Percentiles rank a stretch among this genome's conserved stretches.
phyloP scores from a whole-genome alignment of 2,888 invertebrate species.

The Neoitamus cyanurus region DNA sequence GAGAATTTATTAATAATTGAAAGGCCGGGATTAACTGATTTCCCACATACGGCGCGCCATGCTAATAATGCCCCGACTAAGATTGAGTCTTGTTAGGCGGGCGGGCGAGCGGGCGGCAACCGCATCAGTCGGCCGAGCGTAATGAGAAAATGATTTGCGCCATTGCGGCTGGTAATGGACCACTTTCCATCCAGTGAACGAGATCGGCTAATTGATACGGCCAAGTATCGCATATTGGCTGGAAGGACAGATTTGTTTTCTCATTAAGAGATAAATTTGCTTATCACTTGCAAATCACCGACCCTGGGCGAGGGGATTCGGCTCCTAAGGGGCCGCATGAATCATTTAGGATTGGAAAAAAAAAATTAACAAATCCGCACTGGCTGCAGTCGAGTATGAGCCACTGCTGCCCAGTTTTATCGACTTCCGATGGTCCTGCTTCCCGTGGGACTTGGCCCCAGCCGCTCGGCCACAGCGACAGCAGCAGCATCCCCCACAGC shows the following conservation, averaged over 20 bases:
- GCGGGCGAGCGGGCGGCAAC: neutral
- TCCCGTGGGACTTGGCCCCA: neutral
- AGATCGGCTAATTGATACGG: constrained; percentile 34
- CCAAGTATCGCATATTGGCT: neutral
- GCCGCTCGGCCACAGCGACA: neutral
- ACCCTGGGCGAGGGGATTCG: neutral
- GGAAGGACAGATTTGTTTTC: constrained; percentile 27
- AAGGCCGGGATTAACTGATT: constrained; percentile 27
- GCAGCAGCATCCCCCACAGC: neutral
- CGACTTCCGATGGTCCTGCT: neutral
- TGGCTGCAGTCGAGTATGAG: neutral
- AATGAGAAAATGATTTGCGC: constrained; percentile 45
- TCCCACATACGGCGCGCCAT: constrained; percentile 34
- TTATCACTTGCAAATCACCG: constrained; percentile 25
- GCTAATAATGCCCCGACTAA: neutral
- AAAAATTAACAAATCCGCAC: neutral
- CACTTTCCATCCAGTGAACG: neutral
- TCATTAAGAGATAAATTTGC: constrained; percentile 25
- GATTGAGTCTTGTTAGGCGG: constrained; percentile 16
- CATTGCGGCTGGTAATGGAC: constrained; percentile 29
- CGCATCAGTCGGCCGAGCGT: neutral
- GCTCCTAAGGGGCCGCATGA: neutral
- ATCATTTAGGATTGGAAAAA: neutral
- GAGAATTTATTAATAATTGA: constrained; percentile 44
- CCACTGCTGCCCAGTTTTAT: neutral